A percentile compares a stretch with the other conserved stretches of the same genome.
Evolutionary conservation across 2,888 invertebrate species (phyloP).

Genomic region (Lacanobia wlatinum): DNA sequence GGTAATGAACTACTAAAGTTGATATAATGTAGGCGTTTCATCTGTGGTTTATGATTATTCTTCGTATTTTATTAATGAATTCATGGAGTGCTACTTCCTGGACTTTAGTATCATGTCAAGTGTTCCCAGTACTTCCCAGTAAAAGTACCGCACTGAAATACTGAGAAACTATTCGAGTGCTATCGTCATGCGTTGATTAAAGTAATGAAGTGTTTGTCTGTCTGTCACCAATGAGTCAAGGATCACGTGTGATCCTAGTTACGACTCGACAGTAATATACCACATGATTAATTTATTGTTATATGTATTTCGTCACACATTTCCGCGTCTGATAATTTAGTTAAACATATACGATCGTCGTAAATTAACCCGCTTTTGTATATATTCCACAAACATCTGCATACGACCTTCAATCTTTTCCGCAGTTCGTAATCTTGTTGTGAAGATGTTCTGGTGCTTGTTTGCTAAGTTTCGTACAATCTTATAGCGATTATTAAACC

Average conservation of each 20-base stretch:
- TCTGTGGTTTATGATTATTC: slow-evolving; percentile 25
- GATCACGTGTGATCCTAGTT: slow-evolving; percentile 66
- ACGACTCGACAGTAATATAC: slow-evolving; percentile 55
- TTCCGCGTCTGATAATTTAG: slow-evolving; percentile 74
- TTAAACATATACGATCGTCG: slow-evolving; percentile 64
- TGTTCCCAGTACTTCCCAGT: slow-evolving; percentile 59
- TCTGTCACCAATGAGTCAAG: slow-evolving; percentile 72
- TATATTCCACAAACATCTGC: slow-evolving; percentile 65
- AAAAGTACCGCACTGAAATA: slow-evolving; percentile 56
- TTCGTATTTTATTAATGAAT: slow-evolving; percentile 43
- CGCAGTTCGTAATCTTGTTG: slow-evolving; percentile 76
- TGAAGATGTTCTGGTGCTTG: slow-evolving; percentile 68
- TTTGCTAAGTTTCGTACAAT: slow-evolving; percentile 56
- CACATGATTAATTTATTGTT: slow-evolving; percentile 66
- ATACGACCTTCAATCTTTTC: slow-evolving; percentile 80
- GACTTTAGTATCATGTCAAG: slow-evolving; percentile 39
- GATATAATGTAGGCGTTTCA: slow-evolving; percentile 45
- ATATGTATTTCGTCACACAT: slow-evolving; percentile 64
- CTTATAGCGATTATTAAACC: slow-evolving; percentile 40
- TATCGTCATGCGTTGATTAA: slow-evolving; percentile 73
- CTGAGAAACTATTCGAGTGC: slow-evolving; percentile 71
- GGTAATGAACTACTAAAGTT: slow-evolving; percentile 35
- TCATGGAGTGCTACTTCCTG: slow-evolving; percentile 56
- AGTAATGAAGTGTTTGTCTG: slow-evolving; percentile 73
- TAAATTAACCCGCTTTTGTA: slow-evolving; percentile 63